A percentile compares a stretch with the other conserved stretches of the same genome.
These are phyloP conservation scores for Magallana gigas DNA, from an alignment of 1,140 invertebrate species.

Conservation along the genomic window DNA sequence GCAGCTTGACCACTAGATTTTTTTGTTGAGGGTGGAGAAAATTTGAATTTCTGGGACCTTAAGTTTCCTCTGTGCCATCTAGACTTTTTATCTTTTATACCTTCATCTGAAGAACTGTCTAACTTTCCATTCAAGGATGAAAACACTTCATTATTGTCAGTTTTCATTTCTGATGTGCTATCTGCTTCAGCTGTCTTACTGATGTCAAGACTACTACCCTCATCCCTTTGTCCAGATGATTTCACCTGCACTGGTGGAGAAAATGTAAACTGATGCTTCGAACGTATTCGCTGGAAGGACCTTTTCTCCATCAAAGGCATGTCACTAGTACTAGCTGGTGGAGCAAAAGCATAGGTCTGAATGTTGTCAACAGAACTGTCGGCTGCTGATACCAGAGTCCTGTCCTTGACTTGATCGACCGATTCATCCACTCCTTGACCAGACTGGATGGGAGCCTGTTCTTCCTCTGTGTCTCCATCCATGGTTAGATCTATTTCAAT, in stretches of 20 bases:
- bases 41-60: constrained; percentile 21
- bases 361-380: constrained; percentile 28
- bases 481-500: constrained; percentile 42
- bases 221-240: neutral
- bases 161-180: constrained; percentile 7
- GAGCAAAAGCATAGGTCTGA: constrained; percentile 5
- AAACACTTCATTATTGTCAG: constrained; percentile 25
- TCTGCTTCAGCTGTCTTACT: constrained; percentile 30
- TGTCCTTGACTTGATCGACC: neutral
- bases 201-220: constrained; percentile 11
- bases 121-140: constrained; percentile 15
- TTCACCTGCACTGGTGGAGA: constrained; percentile 38
- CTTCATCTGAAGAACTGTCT: neutral
- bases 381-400: constrained; percentile 35
- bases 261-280: constrained; percentile 39
- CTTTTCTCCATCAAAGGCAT: neutral
- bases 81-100: neutral
- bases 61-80: neutral
- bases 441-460: neutral
- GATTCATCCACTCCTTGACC: constrained; percentile 22
- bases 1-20: neutral
- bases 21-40: constrained; percentile 18
- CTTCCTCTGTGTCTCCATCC: constrained; percentile 32
- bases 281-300: constrained; percentile 7
- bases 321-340: neutral